Evolutionary conservation across 2,888 invertebrate genomes (phyloP).

Genomic region (Odontothrips loti): DNA sequence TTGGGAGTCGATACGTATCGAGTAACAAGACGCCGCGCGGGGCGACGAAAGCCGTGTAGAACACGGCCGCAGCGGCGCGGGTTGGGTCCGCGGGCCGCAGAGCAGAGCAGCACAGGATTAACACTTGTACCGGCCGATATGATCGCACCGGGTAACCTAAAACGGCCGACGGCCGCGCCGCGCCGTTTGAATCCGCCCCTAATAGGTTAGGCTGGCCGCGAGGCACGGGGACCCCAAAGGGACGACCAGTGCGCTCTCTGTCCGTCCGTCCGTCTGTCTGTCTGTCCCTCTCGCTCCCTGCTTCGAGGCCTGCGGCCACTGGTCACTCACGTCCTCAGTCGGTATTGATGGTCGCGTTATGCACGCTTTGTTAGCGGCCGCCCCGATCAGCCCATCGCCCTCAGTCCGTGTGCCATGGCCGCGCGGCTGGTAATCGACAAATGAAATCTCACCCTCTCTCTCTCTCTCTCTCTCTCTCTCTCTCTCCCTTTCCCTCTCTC

Average conservation of each 20-base stretch:
- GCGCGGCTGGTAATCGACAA: not conserved
- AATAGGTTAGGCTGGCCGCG: not conserved
- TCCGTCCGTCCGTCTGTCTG: not conserved
- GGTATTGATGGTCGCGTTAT: slow-evolving; percentile 24
- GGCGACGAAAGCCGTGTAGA: too few relatives aligned
- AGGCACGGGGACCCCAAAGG: not conserved
- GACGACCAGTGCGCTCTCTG: not conserved
- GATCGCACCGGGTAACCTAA: too few relatives aligned
- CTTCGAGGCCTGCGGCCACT: not conserved
- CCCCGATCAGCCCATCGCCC: not conserved
- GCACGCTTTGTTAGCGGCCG: slow-evolving; percentile 19
- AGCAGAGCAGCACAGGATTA: too few relatives aligned
- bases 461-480: not conserved
- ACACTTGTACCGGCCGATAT: too few relatives aligned
- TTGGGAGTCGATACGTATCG: too few relatives aligned
- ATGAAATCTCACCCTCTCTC: not conserved
- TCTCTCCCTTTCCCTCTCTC: not conserved
- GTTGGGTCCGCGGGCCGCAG: too few relatives aligned
- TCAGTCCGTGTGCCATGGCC: not conserved
- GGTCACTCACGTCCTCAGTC: slow-evolving; percentile 17
- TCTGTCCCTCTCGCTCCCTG: not conserved
- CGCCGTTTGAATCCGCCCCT: too few relatives aligned
- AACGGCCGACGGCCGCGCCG: too few relatives aligned
- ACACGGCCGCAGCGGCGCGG: too few relatives aligned
- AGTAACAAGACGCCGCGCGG: too few relatives aligned